Conservation (phyloP, 1,140 invertebrate genomes). For the Ephestia elutella region DNA sequence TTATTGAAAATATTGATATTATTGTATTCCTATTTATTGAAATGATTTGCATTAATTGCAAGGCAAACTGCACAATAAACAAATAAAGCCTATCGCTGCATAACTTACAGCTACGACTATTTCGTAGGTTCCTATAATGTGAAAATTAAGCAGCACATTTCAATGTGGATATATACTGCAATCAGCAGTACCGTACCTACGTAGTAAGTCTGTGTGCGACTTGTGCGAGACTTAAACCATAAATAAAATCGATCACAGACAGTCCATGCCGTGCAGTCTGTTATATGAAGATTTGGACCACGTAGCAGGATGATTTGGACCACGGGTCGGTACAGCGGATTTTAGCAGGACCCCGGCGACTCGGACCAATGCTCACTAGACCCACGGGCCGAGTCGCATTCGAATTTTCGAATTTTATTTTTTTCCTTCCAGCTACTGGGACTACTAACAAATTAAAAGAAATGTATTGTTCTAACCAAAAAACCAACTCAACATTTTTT, state of each 20-base stretch:
- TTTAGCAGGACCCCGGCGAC: too few species aligned
- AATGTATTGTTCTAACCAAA: too few species aligned
- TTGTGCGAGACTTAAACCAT: background rate
- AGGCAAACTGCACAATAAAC: background rate
- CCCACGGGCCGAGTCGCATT: too few species aligned
- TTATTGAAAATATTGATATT: background rate
- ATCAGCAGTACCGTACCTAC: constrained; percentile 31
- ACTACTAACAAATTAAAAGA: too few species aligned
- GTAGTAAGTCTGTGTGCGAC: constrained; percentile 12
- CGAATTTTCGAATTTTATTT: too few species aligned
- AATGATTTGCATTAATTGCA: background rate
- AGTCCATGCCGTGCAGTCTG: background rate
- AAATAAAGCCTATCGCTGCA: background rate
- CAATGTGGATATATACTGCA: constrained; percentile 16
- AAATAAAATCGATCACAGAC: background rate
- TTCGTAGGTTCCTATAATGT: background rate
- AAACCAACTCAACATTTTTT: too few species aligned
- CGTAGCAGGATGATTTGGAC: too few species aligned
- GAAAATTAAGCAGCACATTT: constrained; percentile 4
- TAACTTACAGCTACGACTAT: background rate
- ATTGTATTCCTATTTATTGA: background rate
- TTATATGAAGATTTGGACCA: too few species aligned
- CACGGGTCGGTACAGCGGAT: too few species aligned
- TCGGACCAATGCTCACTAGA: too few species aligned
- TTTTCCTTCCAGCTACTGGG: too few species aligned